These are phyloP conservation scores for Trachythela sp. DNA, from an alignment of 64 coral and sea anemone genomes.

Conservation along the genomic window DNA sequence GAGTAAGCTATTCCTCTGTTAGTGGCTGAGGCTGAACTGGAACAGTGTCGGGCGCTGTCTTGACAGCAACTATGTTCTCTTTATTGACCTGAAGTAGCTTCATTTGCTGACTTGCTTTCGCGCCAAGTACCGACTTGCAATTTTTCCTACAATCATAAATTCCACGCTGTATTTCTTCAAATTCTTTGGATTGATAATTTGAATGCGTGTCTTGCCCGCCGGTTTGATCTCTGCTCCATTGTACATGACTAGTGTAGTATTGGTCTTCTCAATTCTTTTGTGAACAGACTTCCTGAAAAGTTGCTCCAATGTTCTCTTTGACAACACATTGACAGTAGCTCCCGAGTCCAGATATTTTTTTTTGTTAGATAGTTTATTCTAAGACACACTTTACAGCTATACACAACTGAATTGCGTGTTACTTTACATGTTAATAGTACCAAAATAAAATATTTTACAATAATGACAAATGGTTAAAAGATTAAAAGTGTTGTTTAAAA, in stretches of 20 bases:
- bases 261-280: too few relatives aligned
- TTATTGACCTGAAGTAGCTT: constrained; percentile 21
- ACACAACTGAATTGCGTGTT: too few relatives aligned
- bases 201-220: neutral
- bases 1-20: too few relatives aligned
- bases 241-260: constrained; percentile 40
- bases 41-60: neutral
- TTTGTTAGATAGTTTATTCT: too few relatives aligned
- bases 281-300: too few relatives aligned
- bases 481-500: too few relatives aligned
- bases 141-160: constrained; percentile 22
- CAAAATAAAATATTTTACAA: too few relatives aligned
- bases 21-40: neutral
- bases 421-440: too few relatives aligned
- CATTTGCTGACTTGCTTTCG: constrained; percentile 34
- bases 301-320: too few relatives aligned
- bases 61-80: constrained; percentile 30
- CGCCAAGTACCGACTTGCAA: constrained; percentile 19
- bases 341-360: constrained; percentile 9
- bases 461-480: too few relatives aligned
- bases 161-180: constrained; percentile 25
- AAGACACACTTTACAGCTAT: too few relatives aligned
- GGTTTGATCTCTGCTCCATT: constrained; percentile 14
- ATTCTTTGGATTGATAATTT: constrained; percentile 32
- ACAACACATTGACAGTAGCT: constrained; percentile 37